phyloP scores from a whole-genome alignment of 1,140 invertebrate species.

The Drosophila funebris region DNA sequence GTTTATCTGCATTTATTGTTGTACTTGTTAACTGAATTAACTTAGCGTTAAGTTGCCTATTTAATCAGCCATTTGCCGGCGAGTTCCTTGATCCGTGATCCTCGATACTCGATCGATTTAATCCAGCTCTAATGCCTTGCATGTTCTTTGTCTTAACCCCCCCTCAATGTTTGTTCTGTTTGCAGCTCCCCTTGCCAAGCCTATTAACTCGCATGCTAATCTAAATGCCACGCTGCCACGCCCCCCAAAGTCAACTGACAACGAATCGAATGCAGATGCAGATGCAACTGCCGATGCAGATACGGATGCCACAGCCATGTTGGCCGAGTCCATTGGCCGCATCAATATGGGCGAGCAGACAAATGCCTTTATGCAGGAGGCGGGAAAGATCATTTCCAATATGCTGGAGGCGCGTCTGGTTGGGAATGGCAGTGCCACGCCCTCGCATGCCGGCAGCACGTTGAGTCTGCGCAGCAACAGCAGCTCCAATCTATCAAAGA shows the following conservation, averaged over 20 bases:
- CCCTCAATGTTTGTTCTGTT: constrained; percentile 2
- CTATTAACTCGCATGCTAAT: constrained; percentile 51
- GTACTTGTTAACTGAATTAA: neutral
- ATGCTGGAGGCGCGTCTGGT: constrained; percentile 76
- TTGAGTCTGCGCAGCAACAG: constrained; percentile 72
- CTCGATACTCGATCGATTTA: neutral
- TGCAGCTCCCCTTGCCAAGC: constrained; percentile 38
- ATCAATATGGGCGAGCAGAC: constrained; percentile 80
- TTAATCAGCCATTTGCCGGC: neutral
- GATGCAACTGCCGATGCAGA: neutral
- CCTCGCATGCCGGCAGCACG: constrained; percentile 60
- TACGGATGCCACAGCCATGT: constrained; percentile 66
- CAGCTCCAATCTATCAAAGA: constrained; percentile 71
- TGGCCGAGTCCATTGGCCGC: constrained; percentile 67
- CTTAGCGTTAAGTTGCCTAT: neutral
- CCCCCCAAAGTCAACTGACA: constrained; percentile 50
- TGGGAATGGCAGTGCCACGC: constrained; percentile 26
- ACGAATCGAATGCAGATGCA: constrained; percentile 9
- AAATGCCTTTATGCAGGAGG: constrained; percentile 78
- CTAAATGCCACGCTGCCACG: constrained; percentile 44
- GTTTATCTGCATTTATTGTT: neutral
- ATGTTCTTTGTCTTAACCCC: constrained; percentile 18
- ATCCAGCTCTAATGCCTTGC: neutral
- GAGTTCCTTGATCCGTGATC: neutral
- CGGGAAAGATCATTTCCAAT: constrained; percentile 78